Percentiles rank a stretch among this genome's conserved stretches.
Conservation (phyloP, 1,140 invertebrate genomes). For the Cydia strobilella region DNA sequence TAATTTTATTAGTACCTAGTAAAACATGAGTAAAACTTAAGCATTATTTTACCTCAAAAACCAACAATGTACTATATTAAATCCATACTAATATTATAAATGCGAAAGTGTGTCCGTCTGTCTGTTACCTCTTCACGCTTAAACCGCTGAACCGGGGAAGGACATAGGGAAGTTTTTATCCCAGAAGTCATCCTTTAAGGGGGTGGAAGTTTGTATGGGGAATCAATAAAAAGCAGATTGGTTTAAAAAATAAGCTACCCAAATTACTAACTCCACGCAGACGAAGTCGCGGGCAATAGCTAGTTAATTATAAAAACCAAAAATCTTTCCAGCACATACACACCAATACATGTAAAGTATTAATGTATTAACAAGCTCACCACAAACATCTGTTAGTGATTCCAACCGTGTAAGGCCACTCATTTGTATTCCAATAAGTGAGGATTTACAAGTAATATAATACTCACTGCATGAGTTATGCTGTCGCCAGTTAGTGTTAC, state of each 20-base stretch:
- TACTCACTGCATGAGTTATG: slow-evolving; percentile 92
- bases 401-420: slow-evolving; percentile 16
- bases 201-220: too few relatives aligned
- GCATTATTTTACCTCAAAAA: neutral
- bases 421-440: slow-evolving; percentile 27
- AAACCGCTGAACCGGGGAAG: too few relatives aligned
- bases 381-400: neutral
- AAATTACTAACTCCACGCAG: too few relatives aligned
- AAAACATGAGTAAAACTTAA: neutral
- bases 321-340: neutral
- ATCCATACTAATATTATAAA: too few relatives aligned
- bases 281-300: too few relatives aligned
- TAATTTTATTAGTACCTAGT: neutral
- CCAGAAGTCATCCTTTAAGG: too few relatives aligned
- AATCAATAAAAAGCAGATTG: too few relatives aligned
- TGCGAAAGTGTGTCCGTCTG: too few relatives aligned
- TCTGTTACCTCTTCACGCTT: too few relatives aligned
- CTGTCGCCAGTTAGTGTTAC: slow-evolving; percentile 94
- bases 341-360: neutral
- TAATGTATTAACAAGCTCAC: neutral
- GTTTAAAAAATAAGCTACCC: too few relatives aligned
- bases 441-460: slow-evolving; percentile 33
- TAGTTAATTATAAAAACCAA: neutral
- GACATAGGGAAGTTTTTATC: too few relatives aligned
- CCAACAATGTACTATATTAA: neutral